Evolutionary conservation across 2,113 vertebrate species (phyloP), one percentile per base, ranked within the genome.

Genomic region (Menura novaehollandiae): DNA sequence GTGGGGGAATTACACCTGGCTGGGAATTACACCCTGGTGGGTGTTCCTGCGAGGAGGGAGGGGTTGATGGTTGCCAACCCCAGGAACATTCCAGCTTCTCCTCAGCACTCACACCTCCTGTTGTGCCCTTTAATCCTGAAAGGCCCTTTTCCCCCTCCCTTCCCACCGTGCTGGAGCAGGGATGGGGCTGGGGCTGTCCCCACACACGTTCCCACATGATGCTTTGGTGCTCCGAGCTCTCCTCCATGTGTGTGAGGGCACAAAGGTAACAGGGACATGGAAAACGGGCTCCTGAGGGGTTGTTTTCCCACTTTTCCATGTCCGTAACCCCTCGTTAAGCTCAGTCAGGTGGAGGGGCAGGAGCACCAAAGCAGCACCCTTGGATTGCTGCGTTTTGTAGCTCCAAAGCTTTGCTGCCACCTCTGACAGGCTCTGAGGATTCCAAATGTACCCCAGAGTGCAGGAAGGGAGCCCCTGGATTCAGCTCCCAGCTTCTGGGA

Each of bases 131-230:
- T 4, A 7, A 2, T 6, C 16, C 1, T 6, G 32, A 10, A 26
- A 15, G 11, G 47, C 21, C 35, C 14, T 33, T 13, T 43, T 53
- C 8, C 14, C n/a, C 18, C 53, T 41, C 44, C 46, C 4, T 18
- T 6, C 58, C 39, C 7, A 0, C 20, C 0, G 0, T 13, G 14
- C 51, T 26, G 23, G 60, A 27, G 64, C n/a, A 32, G 27, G n/a
- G 78, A 15, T 17, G 24, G 47, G 28, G 55, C 56, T 32, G 84
- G 60, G n/a, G 15, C 23, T 12, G 28, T 27, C 39, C 66, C 58
- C 6, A 27, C 51, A 1, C 26, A 0, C 4, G 35, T 15, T 20
- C 10, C 9, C 2, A 35, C 67, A 3, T 0, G 1, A 12, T 0
- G 12, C 51, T 39, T 4, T 4, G 44, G 30, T 7, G 59, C 82